Base-by-base conservation (phyloP, 2,797 vertebrate genomes). In the Pagetopsis macropterus region DNA sequence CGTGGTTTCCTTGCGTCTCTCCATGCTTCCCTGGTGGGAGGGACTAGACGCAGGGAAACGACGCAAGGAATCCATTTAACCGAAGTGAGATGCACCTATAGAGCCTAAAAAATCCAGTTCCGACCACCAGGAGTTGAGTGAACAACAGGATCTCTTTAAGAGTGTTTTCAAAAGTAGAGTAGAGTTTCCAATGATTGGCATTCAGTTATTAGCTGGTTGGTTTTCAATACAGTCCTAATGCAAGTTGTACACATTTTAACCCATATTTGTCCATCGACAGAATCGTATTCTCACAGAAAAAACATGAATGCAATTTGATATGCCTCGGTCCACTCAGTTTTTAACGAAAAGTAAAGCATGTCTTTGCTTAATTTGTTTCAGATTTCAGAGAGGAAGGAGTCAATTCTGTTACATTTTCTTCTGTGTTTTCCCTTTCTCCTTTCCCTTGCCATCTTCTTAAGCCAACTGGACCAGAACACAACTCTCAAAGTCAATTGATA, bases 331-430 rank as follows among this genome's bases (percentile, higher is more conserved):
- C 45, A 56, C 31, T 63, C 7, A 31, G 21, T 51, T 63, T n/a
- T 61, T 3, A 43, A 15, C 19, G 15, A 65, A 55, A 56, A 75
- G 65, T 31, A 65, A 64, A 23, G 46, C 59, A 49, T 52, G 37
- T 45, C 55, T 33, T 75, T n/a, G 27, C 49, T 74, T 65, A 5
- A 27, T 27, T 27, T 27, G 23, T 19, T 52, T 45, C 27, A 3
- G 19, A 75, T 33, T 17, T 70, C 40, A 50, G 63, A 46, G 50
- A 62, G 57, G 65, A 27, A 5, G 1, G 44, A 40, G 44, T 19
- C 19, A 60, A 63, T 55, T 15, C 5, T 10, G 19, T 23, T 8
- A n/a, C 9, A 48, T 17, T 64, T 27, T 44, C 14, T 37, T 67
- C 9, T 44, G 5, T 13, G n/a, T 62, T 63, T 45, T 37, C 15